Base-by-base conservation (phyloP, 2,888 invertebrate genomes). In the Tryphoninae sp. region DNA sequence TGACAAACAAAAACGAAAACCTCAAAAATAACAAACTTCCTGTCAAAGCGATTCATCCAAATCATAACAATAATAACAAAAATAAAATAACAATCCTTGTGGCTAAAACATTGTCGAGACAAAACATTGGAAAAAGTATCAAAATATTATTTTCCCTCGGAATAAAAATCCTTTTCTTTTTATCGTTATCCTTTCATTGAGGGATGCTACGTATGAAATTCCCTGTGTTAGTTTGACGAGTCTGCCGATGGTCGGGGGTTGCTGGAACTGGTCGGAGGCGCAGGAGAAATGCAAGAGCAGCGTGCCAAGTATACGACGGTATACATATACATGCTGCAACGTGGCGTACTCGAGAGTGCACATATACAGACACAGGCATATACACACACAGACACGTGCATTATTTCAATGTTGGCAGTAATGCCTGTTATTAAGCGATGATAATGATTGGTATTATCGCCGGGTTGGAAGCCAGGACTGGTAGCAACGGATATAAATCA, bases 401-500 rank as follows among this genome's bases (percentile, higher is more conserved):
- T 92, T 91, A 92, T 92, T 92, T 92, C 91, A 92, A 92, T 92
- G 92, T 92, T 92, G 92, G 91, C 92, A 92, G 91, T 92, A 92
- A 92, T 92, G 91, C 90, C 92, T 91, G 91, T 92, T 92, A 92
- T 92, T 92, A 92, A 91, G 92, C 90, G 91, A 92, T 91, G 92
- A 92, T 92, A 92, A 92, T 92, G 91, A 92, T 92, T 92, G 91
- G 91, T 92, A 92, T 92, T 92, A 92, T 92, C 91, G 91, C 91
- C 73, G 89, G 90, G 89, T 88, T 90, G 91, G 91, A 89, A 91
- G 91, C 91, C 91, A 90, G 90, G 89, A 90, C 91, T 91, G 90
- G 91, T 92, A 91, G 91, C 91, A 87, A 88, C 89, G 91, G 91
- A 91, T 91, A 92, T 92, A 92, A 92, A 91, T 92, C 92, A 92